Base-by-base conservation (phyloP, 2,797 vertebrate species). In the Aeoliscus strigatus region DNA sequence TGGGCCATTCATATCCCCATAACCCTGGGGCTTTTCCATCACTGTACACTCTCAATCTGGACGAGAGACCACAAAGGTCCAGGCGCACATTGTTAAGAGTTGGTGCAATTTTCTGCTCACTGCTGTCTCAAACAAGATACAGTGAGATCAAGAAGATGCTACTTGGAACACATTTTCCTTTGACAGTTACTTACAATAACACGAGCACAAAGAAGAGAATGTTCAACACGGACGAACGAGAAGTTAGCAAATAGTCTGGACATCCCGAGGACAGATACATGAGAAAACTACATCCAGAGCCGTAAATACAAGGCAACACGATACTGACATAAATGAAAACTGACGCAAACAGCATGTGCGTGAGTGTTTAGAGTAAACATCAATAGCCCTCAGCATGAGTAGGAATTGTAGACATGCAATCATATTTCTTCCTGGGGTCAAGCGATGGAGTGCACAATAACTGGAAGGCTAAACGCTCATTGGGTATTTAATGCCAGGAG, bases 1-100 rank as follows among this genome's bases (percentile, higher is more conserved):
- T 67, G 57, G 70, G 58, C 44, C 66, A 68, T 75, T 79, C 65
- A 57, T 67, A 73, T 69, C 71, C 52, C 51, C 42, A 57, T 52
- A 70, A 76, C 75, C 70, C 59, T 29, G 47, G 60, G 60, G 69
- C 42, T 62, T 62, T 68, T 51, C 69, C 50, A 75, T 59, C 71
- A 61, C 47, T 66, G 56, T 44, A 51, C 42, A 35, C 43, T 37
- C 59, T 61, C 54, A 36, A 57, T 74, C 50, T 60, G 62, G 29
- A 27, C 14, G 23, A 58, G 41, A 51, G 28, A 48, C 46, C 51
- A 49, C 51, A 71, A 39, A 75, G 60, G 75, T 49, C 27, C 45
- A 54, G 42, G 46, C 47, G 39, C 33, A 60, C 31, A 35, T 45
- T 57, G 41, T 43, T 12, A 2, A 14, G 29, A 51, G 29, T 17